phyloP scores from a whole-genome alignment of 2,797 vertebrate species.

The Typhlichthys subterraneus region DNA sequence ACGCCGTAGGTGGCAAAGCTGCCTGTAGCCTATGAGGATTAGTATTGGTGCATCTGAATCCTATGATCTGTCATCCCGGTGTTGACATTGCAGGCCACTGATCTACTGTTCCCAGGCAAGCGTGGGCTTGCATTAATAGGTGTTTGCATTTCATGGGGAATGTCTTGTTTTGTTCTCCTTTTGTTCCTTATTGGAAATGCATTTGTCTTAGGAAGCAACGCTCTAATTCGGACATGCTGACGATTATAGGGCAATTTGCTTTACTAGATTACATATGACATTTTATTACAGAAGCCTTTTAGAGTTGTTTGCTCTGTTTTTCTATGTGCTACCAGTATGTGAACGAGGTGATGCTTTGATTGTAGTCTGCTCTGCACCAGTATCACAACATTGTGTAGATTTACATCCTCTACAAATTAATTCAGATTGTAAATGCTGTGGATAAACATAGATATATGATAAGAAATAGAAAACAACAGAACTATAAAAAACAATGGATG shows the following conservation, averaged over 20 bases:
- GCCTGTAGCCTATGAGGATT: slow-evolving; percentile 54
- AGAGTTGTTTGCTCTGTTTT: too few species aligned
- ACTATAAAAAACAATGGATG: too few species aligned
- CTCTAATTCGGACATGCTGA: background rate
- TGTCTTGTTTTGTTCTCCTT: slow-evolving; percentile 10
- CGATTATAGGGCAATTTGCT: background rate
- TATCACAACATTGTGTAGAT: too few species aligned
- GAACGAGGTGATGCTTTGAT: too few species aligned
- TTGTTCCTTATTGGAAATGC: slow-evolving; percentile 39
- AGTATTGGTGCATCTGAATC: slow-evolving; percentile 61
- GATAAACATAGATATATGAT: too few species aligned
- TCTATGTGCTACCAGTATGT: too few species aligned
- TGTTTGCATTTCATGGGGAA: slow-evolving; percentile 60
- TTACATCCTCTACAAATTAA: too few species aligned
- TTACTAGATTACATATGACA: background rate
- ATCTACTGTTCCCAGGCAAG: slow-evolving; percentile 63
- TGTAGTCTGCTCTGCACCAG: too few species aligned
- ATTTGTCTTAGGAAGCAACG: slow-evolving; percentile 40
- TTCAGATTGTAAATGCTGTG: too few species aligned
- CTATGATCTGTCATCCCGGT: slow-evolving; percentile 57
- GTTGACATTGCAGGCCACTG: slow-evolving; percentile 63
- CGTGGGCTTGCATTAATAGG: slow-evolving; percentile 73
- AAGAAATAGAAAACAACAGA: too few species aligned
- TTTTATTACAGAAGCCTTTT: too few species aligned
- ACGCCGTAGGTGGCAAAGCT: slow-evolving; percentile 28